A percentile compares a stretch with the other conserved stretches of the same genome.
Conservation (phyloP, 2,113 vertebrate species). For the Pachyramphus minor region DNA sequence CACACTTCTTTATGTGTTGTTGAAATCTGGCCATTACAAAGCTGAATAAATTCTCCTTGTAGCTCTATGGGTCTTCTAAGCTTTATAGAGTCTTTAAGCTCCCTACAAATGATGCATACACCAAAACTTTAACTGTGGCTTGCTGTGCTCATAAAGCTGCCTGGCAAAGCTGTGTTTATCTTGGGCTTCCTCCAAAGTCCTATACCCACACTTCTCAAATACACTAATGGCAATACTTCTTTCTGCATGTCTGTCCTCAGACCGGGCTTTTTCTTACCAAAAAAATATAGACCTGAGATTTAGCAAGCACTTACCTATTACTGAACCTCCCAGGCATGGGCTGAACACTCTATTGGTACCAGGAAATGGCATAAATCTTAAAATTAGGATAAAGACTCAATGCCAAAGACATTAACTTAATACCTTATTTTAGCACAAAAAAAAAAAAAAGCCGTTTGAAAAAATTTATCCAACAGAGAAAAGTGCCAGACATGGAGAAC, state of each 20-base stretch:
- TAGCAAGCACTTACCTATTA: not conserved
- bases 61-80: not conserved
- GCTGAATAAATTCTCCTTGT: not conserved
- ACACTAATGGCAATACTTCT: not conserved
- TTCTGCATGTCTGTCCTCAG: not conserved
- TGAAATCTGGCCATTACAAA: not conserved
- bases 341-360: not conserved
- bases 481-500: not conserved
- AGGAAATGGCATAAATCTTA: not conserved
- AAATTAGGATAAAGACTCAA: not conserved
- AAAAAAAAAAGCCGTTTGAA: not conserved
- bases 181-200: not conserved
- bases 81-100: not conserved
- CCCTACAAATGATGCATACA: not conserved
- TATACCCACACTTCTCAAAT: not conserved
- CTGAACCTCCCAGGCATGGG: not conserved
- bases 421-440: not conserved
- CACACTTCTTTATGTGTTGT: not conserved
- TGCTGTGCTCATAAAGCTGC: not conserved
- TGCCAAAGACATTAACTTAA: not conserved
- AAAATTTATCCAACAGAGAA: not conserved
- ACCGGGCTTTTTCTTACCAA: not conserved
- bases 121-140: not conserved
- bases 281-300: not conserved
- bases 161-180: not conserved